Percentiles rank a stretch among this genome's conserved stretches.
Evolutionary conservation across 2,113 vertebrate genomes (phyloP).

Genomic region (Mesocricetus auratus): DNA sequence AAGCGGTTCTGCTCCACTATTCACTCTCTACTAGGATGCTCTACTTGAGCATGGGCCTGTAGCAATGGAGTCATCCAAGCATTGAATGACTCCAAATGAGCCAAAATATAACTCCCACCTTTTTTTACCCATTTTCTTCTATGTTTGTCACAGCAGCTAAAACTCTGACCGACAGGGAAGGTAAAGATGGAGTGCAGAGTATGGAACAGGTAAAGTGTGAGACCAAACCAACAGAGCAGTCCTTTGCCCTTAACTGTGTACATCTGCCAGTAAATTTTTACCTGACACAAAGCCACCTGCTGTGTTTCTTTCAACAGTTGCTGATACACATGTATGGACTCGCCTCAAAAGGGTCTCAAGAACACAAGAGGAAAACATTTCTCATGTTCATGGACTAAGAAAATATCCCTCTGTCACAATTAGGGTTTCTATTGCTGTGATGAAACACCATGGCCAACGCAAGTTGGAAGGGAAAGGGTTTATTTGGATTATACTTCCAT

Average conservation of each 20-base stretch:
- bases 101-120: neutral
- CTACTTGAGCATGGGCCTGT: neutral
- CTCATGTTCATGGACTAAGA: neutral
- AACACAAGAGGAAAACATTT: neutral
- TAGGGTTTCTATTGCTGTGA: neutral
- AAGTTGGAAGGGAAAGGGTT: neutral
- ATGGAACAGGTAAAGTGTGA: neutral
- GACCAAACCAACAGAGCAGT: neutral
- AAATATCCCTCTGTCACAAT: neutral
- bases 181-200: neutral
- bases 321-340: neutral
- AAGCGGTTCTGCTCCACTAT: neutral
- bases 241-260: neutral
- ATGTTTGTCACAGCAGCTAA: neutral
- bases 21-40: neutral
- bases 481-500: neutral
- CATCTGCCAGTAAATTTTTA: neutral
- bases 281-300: neutral
- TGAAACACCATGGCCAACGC: neutral
- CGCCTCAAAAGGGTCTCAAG: no score
- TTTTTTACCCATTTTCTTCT: neutral
- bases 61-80: no score
- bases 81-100: neutral
- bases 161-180: neutral
- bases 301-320: neutral